Evolutionary conservation across 2,888 invertebrate genomes (phyloP), one percentile per base, ranked within the genome.

Genomic region (Linnaemya vulpina): DNA sequence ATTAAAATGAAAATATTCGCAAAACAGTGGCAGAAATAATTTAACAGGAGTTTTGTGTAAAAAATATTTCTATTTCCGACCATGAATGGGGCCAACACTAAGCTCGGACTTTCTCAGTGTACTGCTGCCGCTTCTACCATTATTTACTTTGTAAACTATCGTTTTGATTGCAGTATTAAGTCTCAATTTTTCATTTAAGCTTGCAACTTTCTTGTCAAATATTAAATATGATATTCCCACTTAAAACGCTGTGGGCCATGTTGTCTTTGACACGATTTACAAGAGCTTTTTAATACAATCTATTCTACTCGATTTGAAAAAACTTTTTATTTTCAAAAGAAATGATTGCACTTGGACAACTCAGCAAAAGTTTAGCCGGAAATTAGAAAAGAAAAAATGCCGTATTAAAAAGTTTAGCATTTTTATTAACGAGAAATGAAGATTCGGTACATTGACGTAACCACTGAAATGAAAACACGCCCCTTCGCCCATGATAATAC

Each of bases 241-340:
- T 58, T 55, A 38, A 71, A 71, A 40, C 62, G 71, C 75, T 78
- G 74, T 68, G 65, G 76, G 73, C 67, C 73, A 73, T 68, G 76
- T 83, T 83, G 65, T 77, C 76, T 77, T 83, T 83, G 82, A 82
- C 84, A 78, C 77, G 74, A 78, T 81, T 82, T 85, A 63, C 78
- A 62, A 75, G 70, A 58, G 63, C 78, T 70, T 82, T 84, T 75
- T 74, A 82, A 82, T 82, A 70, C 73, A 70, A 82, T 76, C 35
- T 35, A 35, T 70, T 82, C 70, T 46, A 49, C 53, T 70, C 58
- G 30, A 30, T 65, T 65, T 65, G 10, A 15, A 55, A 40, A 63
- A 76, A 70, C 38, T 70, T 75, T 68, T 30, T 40, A 58, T 62
- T 25, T n/a, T 1, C 25, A 78, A n/a, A n/a, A 70, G 40, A 15